A percentile compares a stretch with the other conserved stretches of the same genome.
phyloP scores from a whole-genome alignment of 2,888 invertebrate species.

The Sclerodermus sp. region DNA sequence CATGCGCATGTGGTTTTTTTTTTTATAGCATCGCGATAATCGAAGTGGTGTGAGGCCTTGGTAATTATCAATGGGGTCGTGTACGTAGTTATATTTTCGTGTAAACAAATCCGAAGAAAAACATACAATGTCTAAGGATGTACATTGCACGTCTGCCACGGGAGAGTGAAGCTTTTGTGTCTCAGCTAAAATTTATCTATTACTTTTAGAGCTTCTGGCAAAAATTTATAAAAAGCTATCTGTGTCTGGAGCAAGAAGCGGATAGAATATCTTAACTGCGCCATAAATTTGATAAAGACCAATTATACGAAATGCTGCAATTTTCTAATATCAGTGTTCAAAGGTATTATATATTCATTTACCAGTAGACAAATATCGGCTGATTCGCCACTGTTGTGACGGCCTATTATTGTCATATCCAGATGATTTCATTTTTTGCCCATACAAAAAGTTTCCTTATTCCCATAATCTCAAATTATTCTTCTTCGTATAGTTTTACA shows the following conservation, averaged over 20 bases:
- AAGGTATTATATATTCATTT: background rate
- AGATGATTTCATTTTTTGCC: no score
- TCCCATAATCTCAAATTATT: no score
- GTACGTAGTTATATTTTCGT: background rate
- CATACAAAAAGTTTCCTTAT: no score
- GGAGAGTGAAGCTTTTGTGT: background rate
- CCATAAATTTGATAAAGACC: constrained; percentile 1
- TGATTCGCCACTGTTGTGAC: no score
- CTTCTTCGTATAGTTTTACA: no score
- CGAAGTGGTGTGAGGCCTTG: background rate
- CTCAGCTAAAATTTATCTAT: background rate
- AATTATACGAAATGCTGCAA: background rate
- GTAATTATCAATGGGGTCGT: background rate
- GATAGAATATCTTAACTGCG: constrained; percentile 1
- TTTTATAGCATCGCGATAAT: background rate
- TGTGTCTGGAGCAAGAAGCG: background rate
- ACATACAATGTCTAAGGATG: background rate
- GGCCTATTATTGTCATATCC: no score
- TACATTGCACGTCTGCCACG: background rate
- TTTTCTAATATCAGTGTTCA: background rate
- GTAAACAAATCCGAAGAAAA: background rate
- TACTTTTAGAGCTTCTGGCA: background rate
- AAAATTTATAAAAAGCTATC: background rate
- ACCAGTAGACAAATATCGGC: no score
- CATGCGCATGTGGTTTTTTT: background rate